A percentile compares a stretch with the other conserved stretches of the same genome.
Conservation (phyloP, 2,113 vertebrate species). For the Daboia siamensis region DNA sequence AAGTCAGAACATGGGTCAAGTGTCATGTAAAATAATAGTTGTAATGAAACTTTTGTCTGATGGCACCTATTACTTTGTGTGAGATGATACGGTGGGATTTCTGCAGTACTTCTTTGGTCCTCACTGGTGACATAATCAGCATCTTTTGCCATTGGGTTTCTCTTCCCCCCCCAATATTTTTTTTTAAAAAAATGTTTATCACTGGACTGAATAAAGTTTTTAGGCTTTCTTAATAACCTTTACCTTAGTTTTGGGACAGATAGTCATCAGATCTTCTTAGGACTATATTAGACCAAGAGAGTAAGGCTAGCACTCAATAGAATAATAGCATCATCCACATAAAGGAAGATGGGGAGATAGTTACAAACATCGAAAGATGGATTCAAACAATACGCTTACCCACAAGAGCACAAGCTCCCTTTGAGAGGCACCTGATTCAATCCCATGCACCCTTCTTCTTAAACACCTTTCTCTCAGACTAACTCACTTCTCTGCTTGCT, state of each 20-base stretch:
- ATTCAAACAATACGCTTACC: background rate
- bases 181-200: too few relatives aligned
- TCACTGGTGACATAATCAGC: background rate
- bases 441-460: background rate
- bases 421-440: background rate
- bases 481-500: background rate
- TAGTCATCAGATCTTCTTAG: background rate
- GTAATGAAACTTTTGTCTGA: background rate
- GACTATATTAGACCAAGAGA: background rate
- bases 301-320: background rate
- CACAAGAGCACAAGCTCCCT: background rate
- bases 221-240: background rate
- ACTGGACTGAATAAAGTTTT: background rate
- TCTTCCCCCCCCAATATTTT: background rate
- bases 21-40: background rate
- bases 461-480: background rate
- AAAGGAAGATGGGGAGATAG: background rate
- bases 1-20: background rate
- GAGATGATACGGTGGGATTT: background rate
- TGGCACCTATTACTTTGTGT: background rate
- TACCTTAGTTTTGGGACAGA: background rate
- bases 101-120: background rate
- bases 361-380: background rate
- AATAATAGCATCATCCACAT: background rate
- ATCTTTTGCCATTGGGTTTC: background rate